These are phyloP conservation scores for Hypsibius dujardini DNA, from an alignment of 1,140 invertebrate genomes.

Conservation along the genomic window DNA sequence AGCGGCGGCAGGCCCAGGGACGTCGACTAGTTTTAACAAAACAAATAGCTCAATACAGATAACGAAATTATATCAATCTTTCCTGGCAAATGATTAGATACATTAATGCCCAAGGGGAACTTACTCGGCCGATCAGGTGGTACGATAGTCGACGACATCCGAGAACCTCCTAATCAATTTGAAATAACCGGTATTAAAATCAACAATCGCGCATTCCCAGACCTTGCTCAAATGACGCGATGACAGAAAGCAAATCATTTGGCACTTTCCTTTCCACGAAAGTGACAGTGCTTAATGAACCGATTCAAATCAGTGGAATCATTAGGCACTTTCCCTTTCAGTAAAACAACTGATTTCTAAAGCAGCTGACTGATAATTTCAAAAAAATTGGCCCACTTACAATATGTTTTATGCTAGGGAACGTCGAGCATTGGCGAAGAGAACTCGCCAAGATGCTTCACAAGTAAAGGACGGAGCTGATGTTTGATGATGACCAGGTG, in stretches of 20 bases:
- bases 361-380: not conserved
- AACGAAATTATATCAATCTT: not conserved
- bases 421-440: not conserved
- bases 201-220: not conserved
- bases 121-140: slow-evolving; percentile 14
- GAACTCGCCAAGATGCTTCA: not conserved
- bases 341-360: too few relatives aligned
- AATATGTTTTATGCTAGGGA: not conserved
- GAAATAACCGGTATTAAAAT: not conserved
- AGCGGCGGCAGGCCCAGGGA: not conserved
- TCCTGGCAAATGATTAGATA: not conserved
- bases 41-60: not conserved
- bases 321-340: too few relatives aligned
- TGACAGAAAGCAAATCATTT: too few relatives aligned
- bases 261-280: too few relatives aligned
- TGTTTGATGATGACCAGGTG: not conserved
- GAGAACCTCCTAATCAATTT: not conserved
- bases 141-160: slow-evolving; percentile 8
- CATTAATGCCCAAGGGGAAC: not conserved
- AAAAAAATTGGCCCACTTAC: not conserved
- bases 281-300: too few relatives aligned
- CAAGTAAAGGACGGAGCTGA: not conserved
- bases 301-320: too few relatives aligned
- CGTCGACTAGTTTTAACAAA: not conserved
- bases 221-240: too few relatives aligned